A percentile compares a stretch with the other conserved stretches of the same genome.
Conservation (phyloP, 2,888 invertebrate genomes). For the Mellilla xanthometata region DNA sequence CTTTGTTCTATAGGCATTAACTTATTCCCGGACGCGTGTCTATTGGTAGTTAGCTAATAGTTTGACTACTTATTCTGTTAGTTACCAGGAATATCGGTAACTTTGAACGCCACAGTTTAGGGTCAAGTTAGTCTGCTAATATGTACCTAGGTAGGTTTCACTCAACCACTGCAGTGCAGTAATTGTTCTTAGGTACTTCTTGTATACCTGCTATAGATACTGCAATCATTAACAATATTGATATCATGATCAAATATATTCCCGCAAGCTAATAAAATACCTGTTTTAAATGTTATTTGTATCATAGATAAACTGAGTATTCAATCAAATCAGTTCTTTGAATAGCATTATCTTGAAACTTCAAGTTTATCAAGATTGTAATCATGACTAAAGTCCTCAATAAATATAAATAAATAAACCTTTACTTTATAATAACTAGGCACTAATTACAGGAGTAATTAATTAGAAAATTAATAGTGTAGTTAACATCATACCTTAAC, state of each 20-base stretch:
- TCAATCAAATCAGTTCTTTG: slow-evolving; percentile 15
- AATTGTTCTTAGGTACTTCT: neutral
- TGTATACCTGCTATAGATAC: too few species aligned
- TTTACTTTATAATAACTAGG: too few species aligned
- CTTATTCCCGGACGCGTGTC: slow-evolving; percentile 7
- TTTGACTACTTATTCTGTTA: neutral
- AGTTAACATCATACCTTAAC: too few species aligned
- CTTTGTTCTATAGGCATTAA: slow-evolving; percentile 8
- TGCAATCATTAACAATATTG: slow-evolving; percentile 15
- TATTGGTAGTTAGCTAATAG: slow-evolving; percentile 2
- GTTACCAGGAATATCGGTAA: slow-evolving; percentile 8
- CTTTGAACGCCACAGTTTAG: slow-evolving; percentile 10
- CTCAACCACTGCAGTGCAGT: slow-evolving; percentile 18
- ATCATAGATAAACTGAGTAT: slow-evolving; percentile 11
- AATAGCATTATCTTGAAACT: slow-evolving; percentile 11
- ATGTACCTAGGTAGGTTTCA: too few species aligned
- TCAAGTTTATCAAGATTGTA: neutral
- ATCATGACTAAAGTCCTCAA: neutral
- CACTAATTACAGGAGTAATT: too few species aligned
- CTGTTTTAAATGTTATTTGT: neutral
- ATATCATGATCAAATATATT: slow-evolving; percentile 17
- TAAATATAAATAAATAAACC: too few species aligned
- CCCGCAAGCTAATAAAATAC: slow-evolving; percentile 5
- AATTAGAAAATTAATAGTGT: too few species aligned
- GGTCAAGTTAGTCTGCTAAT: neutral